These are phyloP conservation scores for Triplophysa bombifrons DNA, from an alignment of 2,797 vertebrate genomes.

Conservation along the genomic window DNA sequence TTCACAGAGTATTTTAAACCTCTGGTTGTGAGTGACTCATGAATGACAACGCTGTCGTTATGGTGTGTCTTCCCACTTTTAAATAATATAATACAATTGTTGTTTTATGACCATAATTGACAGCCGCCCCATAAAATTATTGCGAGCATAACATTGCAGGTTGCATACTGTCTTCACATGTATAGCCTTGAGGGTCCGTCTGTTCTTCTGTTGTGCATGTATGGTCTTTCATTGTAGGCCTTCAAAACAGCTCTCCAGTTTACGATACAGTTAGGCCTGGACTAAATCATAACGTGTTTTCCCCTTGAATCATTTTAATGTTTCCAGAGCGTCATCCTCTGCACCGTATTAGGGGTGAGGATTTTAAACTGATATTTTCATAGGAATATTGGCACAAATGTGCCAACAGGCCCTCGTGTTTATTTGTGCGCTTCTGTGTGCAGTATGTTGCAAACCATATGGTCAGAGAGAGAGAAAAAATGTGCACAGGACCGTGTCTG, in stretches of 20 bases:
- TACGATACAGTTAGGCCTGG: not conserved
- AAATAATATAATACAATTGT: not conserved
- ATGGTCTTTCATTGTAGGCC: slow-evolving; percentile 36
- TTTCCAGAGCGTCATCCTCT: not conserved
- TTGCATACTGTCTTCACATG: not conserved
- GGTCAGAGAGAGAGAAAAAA: slow-evolving; percentile 66
- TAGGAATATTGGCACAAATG: slow-evolving; percentile 62
- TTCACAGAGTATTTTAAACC: not conserved
- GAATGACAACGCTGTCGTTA: not conserved
- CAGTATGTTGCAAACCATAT: slow-evolving; percentile 74
- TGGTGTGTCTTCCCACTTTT: not conserved
- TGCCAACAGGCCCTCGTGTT: slow-evolving; percentile 67
- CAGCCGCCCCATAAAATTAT: not conserved
- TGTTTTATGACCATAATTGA: not conserved
- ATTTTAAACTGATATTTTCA: slow-evolving; percentile 65
- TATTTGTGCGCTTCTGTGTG: slow-evolving; percentile 72
- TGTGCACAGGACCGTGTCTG: slow-evolving; percentile 56
- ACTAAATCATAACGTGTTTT: not conserved
- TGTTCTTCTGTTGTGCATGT: slow-evolving; percentile 26
- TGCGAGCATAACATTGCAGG: not conserved
- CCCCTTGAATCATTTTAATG: not conserved
- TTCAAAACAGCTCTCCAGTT: not conserved
- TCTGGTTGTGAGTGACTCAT: not conserved
- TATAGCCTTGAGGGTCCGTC: not conserved
- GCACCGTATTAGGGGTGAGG: not conserved